A percentile compares a stretch with the other conserved stretches of the same genome.
Conservation (phyloP, 1,140 invertebrate species). For the Megalopta genalis region DNA sequence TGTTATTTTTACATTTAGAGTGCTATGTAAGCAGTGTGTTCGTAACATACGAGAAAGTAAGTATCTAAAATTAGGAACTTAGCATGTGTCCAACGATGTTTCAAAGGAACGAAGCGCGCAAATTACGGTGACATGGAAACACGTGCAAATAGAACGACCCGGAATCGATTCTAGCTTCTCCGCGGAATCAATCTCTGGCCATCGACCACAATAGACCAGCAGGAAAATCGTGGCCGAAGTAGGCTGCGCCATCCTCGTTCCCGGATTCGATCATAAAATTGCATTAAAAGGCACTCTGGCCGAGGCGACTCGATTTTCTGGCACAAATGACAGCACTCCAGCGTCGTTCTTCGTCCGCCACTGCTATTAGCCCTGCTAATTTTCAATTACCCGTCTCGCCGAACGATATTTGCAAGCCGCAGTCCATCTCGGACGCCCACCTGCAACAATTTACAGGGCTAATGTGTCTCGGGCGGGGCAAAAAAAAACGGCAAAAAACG, state of each 20-base stretch:
- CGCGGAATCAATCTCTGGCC: not conserved
- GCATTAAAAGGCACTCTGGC: slow-evolving; percentile 74
- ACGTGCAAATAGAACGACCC: not conserved
- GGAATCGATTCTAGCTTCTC: not conserved
- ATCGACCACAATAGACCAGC: not conserved
- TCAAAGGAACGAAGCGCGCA: not conserved
- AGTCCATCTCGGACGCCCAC: slow-evolving; percentile 50
- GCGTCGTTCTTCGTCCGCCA: slow-evolving; percentile 66
- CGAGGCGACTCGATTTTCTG: slow-evolving; percentile 71
- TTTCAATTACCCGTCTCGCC: slow-evolving; percentile 74
- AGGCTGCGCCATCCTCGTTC: slow-evolving; percentile 51
- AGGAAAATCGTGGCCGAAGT: slow-evolving; percentile 68
- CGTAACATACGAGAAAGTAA: too few relatives aligned
- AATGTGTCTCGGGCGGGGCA: slow-evolving; percentile 5
- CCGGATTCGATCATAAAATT: slow-evolving; percentile 70
- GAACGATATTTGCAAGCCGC: slow-evolving; percentile 73
- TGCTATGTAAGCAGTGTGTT: not conserved
- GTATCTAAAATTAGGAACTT: not conserved
- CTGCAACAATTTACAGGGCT: slow-evolving; percentile 55
- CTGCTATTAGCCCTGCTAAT: slow-evolving; percentile 74
- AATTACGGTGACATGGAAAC: not conserved
- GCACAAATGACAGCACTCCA: slow-evolving; percentile 71
- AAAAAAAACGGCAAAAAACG: not conserved
- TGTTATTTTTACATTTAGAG: too few relatives aligned
- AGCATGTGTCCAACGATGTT: not conserved